Evolutionary conservation across 37 sponge, comb jelly and placozoan species (phyloP).

Genomic region (Beroe ovata): DNA sequence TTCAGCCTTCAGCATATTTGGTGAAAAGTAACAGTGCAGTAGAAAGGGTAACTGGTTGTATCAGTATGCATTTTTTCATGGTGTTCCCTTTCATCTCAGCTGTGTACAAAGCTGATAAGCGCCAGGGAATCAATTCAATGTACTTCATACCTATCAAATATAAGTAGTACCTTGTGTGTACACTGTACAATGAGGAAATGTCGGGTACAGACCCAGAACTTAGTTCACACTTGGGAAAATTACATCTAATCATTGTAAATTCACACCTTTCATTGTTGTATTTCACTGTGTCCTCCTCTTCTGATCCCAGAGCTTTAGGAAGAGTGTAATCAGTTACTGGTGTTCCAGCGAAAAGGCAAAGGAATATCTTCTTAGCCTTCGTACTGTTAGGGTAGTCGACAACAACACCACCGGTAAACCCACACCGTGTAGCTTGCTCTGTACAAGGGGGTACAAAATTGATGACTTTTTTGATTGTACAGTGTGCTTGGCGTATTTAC

Average conservation of each 20-base stretch:
- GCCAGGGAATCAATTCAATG: neutral
- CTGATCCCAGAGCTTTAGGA: conserved; percentile 77
- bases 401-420: conserved; percentile 97
- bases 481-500: no score
- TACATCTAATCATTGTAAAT: neutral
- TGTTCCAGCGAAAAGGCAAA: conserved; percentile 96
- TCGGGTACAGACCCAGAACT: neutral
- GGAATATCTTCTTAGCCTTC: conserved; percentile 96
- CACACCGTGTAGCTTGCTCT: conserved; percentile 86
- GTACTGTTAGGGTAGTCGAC: conserved; percentile 97
- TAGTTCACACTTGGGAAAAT: neutral
- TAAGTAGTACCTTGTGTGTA: no score
- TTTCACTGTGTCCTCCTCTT: conserved; percentile 50
- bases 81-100: no score
- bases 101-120: no score
- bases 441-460: no score
- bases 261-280: conserved; percentile 61
- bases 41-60: no score
- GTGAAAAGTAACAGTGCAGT: no score
- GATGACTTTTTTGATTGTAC: no score
- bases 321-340: conserved; percentile 76
- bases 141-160: neutral
- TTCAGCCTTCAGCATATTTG: no score
- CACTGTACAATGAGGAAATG: no score
- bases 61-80: no score